Conservation (phyloP, 2,113 vertebrate genomes). For the Oryzias javanicus region DNA sequence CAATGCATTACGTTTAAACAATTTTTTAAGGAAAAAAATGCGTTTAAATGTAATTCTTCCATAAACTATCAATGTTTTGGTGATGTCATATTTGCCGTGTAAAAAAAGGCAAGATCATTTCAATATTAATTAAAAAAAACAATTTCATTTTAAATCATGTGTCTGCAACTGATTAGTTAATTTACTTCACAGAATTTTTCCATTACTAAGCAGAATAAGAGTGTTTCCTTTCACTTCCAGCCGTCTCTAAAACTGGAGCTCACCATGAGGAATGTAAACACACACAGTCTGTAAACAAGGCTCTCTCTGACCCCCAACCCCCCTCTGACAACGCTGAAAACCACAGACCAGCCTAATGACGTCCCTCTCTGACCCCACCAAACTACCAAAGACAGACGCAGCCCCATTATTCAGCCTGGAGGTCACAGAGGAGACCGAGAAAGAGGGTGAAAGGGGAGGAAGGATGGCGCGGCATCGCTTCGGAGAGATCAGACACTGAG, state of each 20-base stretch:
- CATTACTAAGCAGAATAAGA: slow-evolving; percentile 78
- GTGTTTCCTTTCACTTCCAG: slow-evolving; percentile 77
- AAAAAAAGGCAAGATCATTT: too few relatives aligned
- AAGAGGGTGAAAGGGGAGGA: slow-evolving; percentile 29
- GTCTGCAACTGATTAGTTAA: slow-evolving; percentile 65
- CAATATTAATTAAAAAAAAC: slow-evolving; percentile 60
- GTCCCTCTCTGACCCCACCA: slow-evolving; percentile 60
- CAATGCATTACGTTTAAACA: too few relatives aligned
- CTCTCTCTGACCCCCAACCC: slow-evolving; percentile 71
- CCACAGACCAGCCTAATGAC: slow-evolving; percentile 67
- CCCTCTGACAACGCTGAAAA: slow-evolving; percentile 69
- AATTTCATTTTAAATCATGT: slow-evolving; percentile 16
- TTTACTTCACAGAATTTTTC: slow-evolving; percentile 74
- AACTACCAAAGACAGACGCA: slow-evolving; percentile 53
- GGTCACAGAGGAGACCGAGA: slow-evolving; percentile 42
- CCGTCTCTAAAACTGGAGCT: slow-evolving; percentile 75
- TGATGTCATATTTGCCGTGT: too few relatives aligned
- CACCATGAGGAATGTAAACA: slow-evolving; percentile 83
- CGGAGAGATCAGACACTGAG: slow-evolving; percentile 16
- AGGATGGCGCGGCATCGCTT: slow-evolving; percentile 10
- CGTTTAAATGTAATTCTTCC: too few relatives aligned
- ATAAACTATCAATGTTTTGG: too few relatives aligned
- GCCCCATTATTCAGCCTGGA: slow-evolving; percentile 58
- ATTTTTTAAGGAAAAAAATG: too few relatives aligned
- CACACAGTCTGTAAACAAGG: slow-evolving; percentile 80